phyloP scores from a whole-genome alignment of 2,888 invertebrate species.

The Pantelozetes paolii region DNA sequence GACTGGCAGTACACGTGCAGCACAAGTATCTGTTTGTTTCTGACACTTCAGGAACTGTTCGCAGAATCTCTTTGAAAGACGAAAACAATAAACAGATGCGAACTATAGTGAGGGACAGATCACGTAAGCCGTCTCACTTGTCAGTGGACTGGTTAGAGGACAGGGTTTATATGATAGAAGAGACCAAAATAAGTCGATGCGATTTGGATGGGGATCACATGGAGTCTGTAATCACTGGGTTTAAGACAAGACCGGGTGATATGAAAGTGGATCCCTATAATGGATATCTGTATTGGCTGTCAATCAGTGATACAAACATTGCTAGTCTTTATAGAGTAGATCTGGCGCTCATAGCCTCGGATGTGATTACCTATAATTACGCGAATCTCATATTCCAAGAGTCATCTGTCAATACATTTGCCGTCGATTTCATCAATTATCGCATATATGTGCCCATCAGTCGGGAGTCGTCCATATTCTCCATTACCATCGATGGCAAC shows the following conservation, averaged over 20 bases:
- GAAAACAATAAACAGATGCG: slow-evolving; percentile 41
- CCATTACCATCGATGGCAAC: slow-evolving; percentile 62
- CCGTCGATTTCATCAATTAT: slow-evolving; percentile 75
- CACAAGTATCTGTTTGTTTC: slow-evolving; percentile 69
- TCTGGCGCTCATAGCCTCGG: slow-evolving; percentile 65
- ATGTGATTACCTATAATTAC: slow-evolving; percentile 60
- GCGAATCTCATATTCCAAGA: slow-evolving; percentile 51
- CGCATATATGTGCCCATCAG: slow-evolving; percentile 68
- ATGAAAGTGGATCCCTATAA: slow-evolving; percentile 88
- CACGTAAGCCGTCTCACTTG: slow-evolving; percentile 50
- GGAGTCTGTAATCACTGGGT: slow-evolving; percentile 66
- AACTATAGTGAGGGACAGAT: slow-evolving; percentile 45
- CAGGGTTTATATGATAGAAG: slow-evolving; percentile 74
- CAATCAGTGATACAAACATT: slow-evolving; percentile 50
- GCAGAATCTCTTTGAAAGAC: slow-evolving; percentile 53
- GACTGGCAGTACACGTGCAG: slow-evolving; percentile 69
- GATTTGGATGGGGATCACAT: slow-evolving; percentile 68
- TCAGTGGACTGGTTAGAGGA: slow-evolving; percentile 86
- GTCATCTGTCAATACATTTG: slow-evolving; percentile 70
- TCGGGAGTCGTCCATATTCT: slow-evolving; percentile 52
- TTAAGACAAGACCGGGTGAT: slow-evolving; percentile 66
- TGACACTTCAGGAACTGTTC: slow-evolving; percentile 66
- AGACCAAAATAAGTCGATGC: slow-evolving; percentile 63
- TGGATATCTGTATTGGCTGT: slow-evolving; percentile 60
- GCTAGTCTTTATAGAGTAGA: slow-evolving; percentile 72